Evolutionary conservation across 2,797 vertebrate genomes (phyloP), one percentile per base, ranked within the genome.

Genomic region (Enteromius thamalakanensis): DNA sequence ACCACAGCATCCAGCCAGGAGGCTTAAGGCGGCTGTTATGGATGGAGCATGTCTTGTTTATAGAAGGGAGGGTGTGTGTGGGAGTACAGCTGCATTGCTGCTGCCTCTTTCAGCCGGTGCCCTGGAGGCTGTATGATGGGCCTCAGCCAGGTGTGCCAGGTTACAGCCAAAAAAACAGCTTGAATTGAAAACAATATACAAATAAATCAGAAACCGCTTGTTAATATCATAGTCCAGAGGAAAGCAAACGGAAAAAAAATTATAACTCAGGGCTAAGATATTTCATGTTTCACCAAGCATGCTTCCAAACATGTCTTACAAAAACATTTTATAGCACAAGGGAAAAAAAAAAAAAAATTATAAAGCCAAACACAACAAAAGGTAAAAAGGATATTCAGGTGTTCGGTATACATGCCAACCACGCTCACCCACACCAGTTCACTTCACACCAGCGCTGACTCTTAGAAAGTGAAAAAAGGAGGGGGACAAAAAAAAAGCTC

Each of bases 111-210:
- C 76, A 80, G 55, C 72, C 45, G 8, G 62, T 70, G 75, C 84
- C 86, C 85, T 76, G 47, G 86, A 83, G 86, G 80, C 65, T 78
- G 17, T 51, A 72, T 47, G 80, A 81, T 79, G 82, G 72, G 81
- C 74, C 77, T 84, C 45, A 78, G 72, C 85, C 88, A 88, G 84
- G 88, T 88, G 85, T 85, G 81, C 71, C 51, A 70, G 86, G 67
- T 75, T 85, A 68, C 55, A 47, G 83, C 74, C 84, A 84, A 82
- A 85, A 64, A 86, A 76, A 82, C 58, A 29, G 69, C 75, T 80
- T 79, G 83, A 88, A 81, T 87, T 85, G 58, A 86, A 87, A 82
- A 62, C 77, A 87, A 84, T 81, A 85, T 60, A 87, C 83, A 86
- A 86, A 87, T 86, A 84, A 85, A 87, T 86, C 81, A 85, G 71